Percentiles rank a stretch among this genome's conserved stretches.
Conservation (phyloP, 1,140 invertebrate species). For the Pseudomyrmex pallidus region DNA sequence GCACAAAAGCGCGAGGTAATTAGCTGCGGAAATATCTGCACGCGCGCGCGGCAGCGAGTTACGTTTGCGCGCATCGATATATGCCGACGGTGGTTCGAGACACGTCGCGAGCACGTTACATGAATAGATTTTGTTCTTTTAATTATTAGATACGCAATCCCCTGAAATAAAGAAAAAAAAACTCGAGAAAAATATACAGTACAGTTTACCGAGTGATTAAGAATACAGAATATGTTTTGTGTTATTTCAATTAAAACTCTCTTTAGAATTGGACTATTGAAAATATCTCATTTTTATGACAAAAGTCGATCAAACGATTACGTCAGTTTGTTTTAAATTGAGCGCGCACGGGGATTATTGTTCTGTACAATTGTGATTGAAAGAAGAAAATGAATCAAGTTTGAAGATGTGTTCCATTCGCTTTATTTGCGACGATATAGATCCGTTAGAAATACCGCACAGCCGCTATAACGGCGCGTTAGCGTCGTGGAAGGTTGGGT, state of each 20-base stretch:
- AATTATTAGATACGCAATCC: not conserved
- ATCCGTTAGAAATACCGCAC: slow-evolving; percentile 59
- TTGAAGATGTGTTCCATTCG: slow-evolving; percentile 13
- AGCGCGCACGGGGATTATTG: not conserved
- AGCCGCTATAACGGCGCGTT: slow-evolving; percentile 62
- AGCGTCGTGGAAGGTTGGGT: slow-evolving; percentile 61
- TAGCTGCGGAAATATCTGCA: slow-evolving; percentile 33
- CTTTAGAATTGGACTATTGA: too few species aligned
- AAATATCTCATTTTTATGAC: too few species aligned
- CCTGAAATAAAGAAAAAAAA: slow-evolving; percentile 1
- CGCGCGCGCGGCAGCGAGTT: not conserved
- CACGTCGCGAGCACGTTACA: not conserved
- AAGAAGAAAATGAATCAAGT: not conserved
- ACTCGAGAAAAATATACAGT: not conserved
- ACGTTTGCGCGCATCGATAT: not conserved
- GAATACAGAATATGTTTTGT: not conserved
- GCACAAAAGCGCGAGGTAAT: slow-evolving; percentile 41
- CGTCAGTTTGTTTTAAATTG: not conserved
- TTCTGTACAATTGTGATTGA: slow-evolving; percentile 10
- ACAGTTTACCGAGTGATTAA: not conserved
- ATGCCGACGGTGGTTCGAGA: not conserved
- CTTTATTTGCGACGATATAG: slow-evolving; percentile 51
- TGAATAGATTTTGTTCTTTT: slow-evolving; percentile 1
- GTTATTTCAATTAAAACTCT: not conserved
- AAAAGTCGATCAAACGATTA: not conserved